Conservation (phyloP, 30 jellyfish, hydroid and myxozoan species). For the Euphysa ruthae region DNA sequence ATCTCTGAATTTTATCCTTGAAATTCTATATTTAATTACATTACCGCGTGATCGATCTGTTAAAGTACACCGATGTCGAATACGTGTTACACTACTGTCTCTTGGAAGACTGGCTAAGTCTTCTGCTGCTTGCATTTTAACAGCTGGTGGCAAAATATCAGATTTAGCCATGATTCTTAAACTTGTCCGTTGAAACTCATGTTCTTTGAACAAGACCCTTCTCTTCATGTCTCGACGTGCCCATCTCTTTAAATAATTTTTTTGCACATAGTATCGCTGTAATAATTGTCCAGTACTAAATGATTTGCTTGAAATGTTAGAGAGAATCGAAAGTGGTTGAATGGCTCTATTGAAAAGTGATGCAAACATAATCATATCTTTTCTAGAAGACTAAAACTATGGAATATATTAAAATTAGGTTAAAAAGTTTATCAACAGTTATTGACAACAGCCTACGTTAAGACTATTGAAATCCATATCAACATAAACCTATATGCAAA, state of each 20-base stretch:
- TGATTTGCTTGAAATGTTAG: background rate
- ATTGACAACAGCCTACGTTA: no score
- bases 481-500: no score
- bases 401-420: no score
- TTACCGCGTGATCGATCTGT: slow-evolving; percentile 76
- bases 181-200: slow-evolving; percentile 60
- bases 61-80: slow-evolving; percentile 74
- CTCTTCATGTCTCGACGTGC: slow-evolving; percentile 94
- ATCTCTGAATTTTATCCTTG: slow-evolving; percentile 78
- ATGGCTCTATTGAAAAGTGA: background rate
- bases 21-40: slow-evolving; percentile 61
- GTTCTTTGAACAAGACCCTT: slow-evolving; percentile 60
- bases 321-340: background rate
- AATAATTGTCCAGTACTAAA: slow-evolving; percentile 27
- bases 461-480: no score
- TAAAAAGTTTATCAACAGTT: no score
- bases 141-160: slow-evolving; percentile 59
- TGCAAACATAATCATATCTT: no score
- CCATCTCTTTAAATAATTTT: slow-evolving; percentile 73
- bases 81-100: slow-evolving; percentile 63
- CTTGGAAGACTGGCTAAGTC: slow-evolving; percentile 59
- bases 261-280: slow-evolving; percentile 51
- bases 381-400: no score
- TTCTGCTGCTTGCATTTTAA: slow-evolving; percentile 77
- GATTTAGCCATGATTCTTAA: slow-evolving; percentile 57